Conservation (phyloP, 2,888 invertebrate genomes). For the Tenthredo distinguenda region DNA sequence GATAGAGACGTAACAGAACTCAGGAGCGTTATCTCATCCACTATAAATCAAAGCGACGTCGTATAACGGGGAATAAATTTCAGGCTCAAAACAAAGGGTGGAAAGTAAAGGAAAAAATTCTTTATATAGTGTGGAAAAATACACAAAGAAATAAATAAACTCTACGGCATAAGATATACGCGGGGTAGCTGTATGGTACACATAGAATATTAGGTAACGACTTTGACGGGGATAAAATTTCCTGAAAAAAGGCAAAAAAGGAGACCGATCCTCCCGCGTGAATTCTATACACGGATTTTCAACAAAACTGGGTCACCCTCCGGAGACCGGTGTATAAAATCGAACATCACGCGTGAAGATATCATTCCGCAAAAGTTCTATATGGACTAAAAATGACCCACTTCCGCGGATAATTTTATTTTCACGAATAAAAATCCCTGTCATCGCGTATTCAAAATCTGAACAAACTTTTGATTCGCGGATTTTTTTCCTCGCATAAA, state of each 20-base stretch:
- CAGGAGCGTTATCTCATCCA: slow-evolving; percentile 2
- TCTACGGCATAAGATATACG: background rate
- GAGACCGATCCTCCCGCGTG: background rate
- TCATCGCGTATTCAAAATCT: background rate
- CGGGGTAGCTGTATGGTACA: background rate
- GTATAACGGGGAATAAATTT: background rate
- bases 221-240: background rate
- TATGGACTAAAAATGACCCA: background rate
- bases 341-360: background rate
- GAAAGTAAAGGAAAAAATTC: background rate
- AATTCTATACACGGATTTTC: background rate
- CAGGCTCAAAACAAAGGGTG: background rate
- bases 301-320: background rate
- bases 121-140: background rate
- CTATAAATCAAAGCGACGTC: background rate
- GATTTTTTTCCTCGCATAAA: no score
- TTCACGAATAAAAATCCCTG: background rate
- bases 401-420: background rate
- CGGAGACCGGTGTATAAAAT: background rate
- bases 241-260: background rate
- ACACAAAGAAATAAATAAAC: slow-evolving; percentile 2
- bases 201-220: background rate
- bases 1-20: slow-evolving; percentile 3
- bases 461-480: background rate
- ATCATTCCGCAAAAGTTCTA: background rate